A percentile compares a stretch with the other conserved stretches of the same genome.
Evolutionary conservation across 2,797 vertebrate genomes (phyloP).

Genomic region (Syngnathus acus): DNA sequence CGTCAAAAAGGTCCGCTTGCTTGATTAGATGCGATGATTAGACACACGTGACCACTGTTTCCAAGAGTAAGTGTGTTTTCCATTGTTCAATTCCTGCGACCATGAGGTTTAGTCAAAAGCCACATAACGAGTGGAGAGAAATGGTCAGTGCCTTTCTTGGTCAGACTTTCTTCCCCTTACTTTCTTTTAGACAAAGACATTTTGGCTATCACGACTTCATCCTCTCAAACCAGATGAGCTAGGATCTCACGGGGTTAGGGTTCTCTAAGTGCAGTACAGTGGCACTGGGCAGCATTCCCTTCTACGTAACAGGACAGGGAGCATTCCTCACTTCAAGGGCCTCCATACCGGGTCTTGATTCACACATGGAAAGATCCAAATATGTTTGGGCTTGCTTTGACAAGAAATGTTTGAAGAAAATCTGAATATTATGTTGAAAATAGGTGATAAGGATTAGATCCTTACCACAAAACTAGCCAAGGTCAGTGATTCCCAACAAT

Average conservation of each 20-base stretch:
- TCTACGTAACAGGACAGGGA: conserved; percentile 43
- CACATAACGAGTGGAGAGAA: conserved; percentile 28
- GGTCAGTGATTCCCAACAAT: background rate
- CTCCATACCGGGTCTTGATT: conserved; percentile 47
- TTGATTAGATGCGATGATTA: conserved; percentile 13
- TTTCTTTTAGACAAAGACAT: conserved; percentile 31
- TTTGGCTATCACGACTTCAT: conserved; percentile 19
- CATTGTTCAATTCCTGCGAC: conserved; percentile 23
- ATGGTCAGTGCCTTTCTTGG: conserved; percentile 22
- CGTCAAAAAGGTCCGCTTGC: background rate
- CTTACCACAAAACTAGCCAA: background rate
- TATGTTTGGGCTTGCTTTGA: background rate
- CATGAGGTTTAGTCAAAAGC: conserved; percentile 29
- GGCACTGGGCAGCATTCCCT: conserved; percentile 62
- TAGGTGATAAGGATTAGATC: background rate
- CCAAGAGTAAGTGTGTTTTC: conserved; percentile 8
- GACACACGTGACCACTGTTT: conserved; percentile 9
- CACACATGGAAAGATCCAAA: conserved; percentile 13
- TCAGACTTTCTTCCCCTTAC: background rate
- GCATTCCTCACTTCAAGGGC: conserved; percentile 53
- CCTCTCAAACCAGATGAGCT: conserved; percentile 19
- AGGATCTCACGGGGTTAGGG: conserved; percentile 26
- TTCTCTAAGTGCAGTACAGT: conserved; percentile 16
- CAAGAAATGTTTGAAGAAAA: background rate
- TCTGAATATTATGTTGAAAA: conserved; percentile 13